These are phyloP conservation scores for Panthera uncia DNA, from an alignment of 2,113 vertebrate genomes.

Conservation along the genomic window DNA sequence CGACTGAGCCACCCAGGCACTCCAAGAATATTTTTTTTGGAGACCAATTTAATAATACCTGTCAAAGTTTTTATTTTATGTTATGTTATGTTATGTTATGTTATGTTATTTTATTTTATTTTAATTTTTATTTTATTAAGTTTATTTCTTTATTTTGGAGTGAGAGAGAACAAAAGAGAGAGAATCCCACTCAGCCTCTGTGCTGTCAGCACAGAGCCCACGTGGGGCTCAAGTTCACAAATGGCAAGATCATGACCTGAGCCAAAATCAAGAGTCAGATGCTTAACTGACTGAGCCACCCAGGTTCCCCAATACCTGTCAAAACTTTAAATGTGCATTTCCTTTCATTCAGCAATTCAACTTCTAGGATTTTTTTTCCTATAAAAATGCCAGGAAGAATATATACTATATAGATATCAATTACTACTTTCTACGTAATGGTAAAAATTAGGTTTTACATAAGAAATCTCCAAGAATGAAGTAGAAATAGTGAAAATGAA, in stretches of 20 bases:
- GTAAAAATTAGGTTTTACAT: not conserved
- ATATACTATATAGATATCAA: not conserved
- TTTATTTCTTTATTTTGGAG: no score
- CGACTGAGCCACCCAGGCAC: no score
- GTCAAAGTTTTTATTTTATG: not conserved
- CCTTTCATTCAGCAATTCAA: not conserved
- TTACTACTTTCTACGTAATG: not conserved
- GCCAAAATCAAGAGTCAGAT: no score
- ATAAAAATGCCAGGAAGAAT: not conserved
- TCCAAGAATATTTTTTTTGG: not conserved
- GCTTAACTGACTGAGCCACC: no score
- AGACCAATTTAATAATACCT: not conserved
- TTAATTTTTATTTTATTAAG: no score
- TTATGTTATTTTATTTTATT: no score
- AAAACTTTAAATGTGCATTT: not conserved
- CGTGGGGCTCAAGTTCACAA: no score
- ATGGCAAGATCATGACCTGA: no score
- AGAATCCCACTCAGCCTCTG: no score
- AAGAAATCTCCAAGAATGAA: constrained; percentile 7
- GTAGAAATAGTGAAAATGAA: not conserved
- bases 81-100: no score
- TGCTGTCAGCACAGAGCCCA: no score
- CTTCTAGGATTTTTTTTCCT: not conserved
- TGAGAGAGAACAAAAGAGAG: no score
- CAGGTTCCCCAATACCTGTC: not conserved